A percentile compares a stretch with the other conserved stretches of the same genome.
Conservation (phyloP, 1,140 invertebrate species). For the Camponotus pennsylvanicus region DNA sequence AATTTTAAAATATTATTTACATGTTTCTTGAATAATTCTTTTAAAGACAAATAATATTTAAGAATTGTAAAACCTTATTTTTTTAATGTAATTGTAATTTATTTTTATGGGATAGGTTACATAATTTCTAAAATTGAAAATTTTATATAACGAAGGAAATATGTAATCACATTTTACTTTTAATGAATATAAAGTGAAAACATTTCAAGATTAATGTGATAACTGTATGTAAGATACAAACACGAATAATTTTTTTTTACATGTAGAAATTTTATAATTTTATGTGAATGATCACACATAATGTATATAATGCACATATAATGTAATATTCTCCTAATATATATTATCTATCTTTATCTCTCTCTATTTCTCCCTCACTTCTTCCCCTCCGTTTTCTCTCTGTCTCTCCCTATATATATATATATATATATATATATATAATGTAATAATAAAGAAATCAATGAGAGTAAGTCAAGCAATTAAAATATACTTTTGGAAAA, state of each 20-base stretch:
- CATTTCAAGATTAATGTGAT: constrained; percentile 3
- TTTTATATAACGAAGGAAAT: not conserved
- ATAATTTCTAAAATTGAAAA: not conserved
- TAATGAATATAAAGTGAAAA: not conserved
- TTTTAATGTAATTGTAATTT: not conserved
- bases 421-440: no score
- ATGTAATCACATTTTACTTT: not conserved
- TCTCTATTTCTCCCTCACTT: no score
- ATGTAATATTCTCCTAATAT: not conserved
- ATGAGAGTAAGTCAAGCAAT: not conserved
- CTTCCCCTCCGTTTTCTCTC: no score
- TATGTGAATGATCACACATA: not conserved
- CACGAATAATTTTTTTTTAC: constrained; percentile 16
- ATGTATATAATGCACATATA: no score
- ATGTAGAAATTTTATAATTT: constrained; percentile 24
- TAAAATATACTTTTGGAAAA: not conserved
- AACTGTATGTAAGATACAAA: not conserved
- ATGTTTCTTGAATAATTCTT: no score
- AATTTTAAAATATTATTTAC: not conserved
- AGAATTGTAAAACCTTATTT: not conserved
- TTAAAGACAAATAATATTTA: not conserved
- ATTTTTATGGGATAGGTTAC: not conserved
- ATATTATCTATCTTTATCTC: no score
- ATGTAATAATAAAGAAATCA: not conserved
- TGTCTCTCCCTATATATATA: no score